These are phyloP conservation scores for Botia almorhae DNA, from an alignment of 2,797 vertebrate species.

Conservation along the genomic window DNA sequence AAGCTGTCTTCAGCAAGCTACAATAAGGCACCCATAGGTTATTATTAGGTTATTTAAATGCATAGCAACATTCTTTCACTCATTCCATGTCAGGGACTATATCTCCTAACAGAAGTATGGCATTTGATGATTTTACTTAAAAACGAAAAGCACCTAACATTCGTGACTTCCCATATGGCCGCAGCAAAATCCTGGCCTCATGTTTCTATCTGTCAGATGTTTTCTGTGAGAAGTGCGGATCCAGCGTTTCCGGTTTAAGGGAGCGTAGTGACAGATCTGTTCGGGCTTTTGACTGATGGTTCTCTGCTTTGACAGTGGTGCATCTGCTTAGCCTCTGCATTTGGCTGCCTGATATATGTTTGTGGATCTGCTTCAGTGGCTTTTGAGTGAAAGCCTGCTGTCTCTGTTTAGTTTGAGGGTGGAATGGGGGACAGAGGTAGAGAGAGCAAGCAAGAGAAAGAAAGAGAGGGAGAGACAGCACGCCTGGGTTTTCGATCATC, in stretches of 20 bases:
- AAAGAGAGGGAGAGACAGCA: conserved; percentile 34
- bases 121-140: background rate
- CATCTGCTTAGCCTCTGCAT: conserved; percentile 65
- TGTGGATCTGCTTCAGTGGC: conserved; percentile 59
- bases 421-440: conserved; percentile 17
- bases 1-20: too few species aligned
- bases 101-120: background rate
- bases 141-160: background rate
- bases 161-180: background rate
- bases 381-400: conserved; percentile 59
- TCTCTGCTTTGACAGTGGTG: conserved; percentile 45
- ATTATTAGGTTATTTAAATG: too few species aligned
- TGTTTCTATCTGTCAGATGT: conserved; percentile 28
- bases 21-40: too few species aligned
- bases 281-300: conserved; percentile 51
- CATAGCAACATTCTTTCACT: too few species aligned
- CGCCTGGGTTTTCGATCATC: conserved; percentile 57
- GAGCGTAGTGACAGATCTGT: conserved; percentile 39
- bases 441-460: background rate
- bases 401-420: conserved; percentile 48
- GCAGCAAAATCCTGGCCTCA: background rate
- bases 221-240: conserved; percentile 51
- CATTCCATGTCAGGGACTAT: background rate
- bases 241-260: conserved; percentile 61
- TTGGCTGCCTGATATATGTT: conserved; percentile 52